Base-by-base conservation (phyloP, 1,140 invertebrate species). In the Adelges cooleyi region DNA sequence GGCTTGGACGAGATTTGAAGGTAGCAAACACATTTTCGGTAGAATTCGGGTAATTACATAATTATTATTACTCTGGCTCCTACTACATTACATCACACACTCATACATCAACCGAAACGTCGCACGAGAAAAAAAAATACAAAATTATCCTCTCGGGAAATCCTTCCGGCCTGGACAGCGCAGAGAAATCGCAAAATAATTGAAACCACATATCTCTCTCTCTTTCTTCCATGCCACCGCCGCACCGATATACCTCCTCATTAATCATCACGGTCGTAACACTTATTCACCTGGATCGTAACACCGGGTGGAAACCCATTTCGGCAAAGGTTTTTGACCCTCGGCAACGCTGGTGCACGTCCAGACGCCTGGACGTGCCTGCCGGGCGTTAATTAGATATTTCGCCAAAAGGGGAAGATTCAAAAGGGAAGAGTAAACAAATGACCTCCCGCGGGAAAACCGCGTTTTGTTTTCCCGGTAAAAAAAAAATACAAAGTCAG, bases 101-200 rank as follows among this genome's bases (percentile, higher is more conserved):
- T 53, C 17, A 36, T 53, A 53, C 36, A 54, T 54, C 52, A 54
- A 23, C 36, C 50, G 13, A 3, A 8, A n/a, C n/a, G n/a, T n/a
- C n/a, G 29, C 23, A 18, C 52, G 18, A 15, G 18, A 56, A 40
- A 42, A 56, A 56, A 33, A 33, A 33, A n/a, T n/a, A n/a, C n/a
- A n/a, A n/a, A n/a, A 54, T 54, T 13, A 23, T 38, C 23, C 40
- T 17, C 9, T n/a, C 15, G 9, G 10, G 3, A 56, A 56, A 42
- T 56, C 5, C 27, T 22, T 23, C 22, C n/a, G 36, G 15, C 9
- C 42, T n/a, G 15, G 22, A 44, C 17, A 44, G 27, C 17, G 20
- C 9, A 33, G n/a, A 44, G 25, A 59, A 59, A 59, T 59, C 40
- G 25, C 36, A n/a, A 59, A 44, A 59, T 59, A 59, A 59, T 59